These are phyloP conservation scores for Rhagonycha lutea DNA, from an alignment of 2,888 invertebrate species.

Conservation along the genomic window DNA sequence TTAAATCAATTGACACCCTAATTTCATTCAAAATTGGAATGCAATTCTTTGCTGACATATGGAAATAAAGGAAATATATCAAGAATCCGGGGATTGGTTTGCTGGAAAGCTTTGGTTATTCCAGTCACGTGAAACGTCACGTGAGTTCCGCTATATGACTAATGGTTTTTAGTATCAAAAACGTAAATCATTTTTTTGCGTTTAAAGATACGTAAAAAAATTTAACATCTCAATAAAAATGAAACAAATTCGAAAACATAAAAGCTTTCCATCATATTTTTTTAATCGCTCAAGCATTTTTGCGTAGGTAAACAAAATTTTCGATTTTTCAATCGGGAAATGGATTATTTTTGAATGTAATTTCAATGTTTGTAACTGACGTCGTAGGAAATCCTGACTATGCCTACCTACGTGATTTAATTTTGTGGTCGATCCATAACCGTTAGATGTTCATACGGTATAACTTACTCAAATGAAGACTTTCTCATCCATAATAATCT, in stretches of 20 bases:
- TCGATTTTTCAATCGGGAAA: not conserved
- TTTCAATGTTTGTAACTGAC: not conserved
- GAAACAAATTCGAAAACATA: not conserved
- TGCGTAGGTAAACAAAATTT: not conserved
- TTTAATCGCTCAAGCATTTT: not conserved
- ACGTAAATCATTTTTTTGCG: conserved; percentile 28
- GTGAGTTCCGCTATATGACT: conserved; percentile 32
- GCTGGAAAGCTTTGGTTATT: conserved; percentile 17
- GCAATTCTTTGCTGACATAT: conserved; percentile 34
- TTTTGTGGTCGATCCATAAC: conserved; percentile 18
- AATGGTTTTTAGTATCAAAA: conserved; percentile 30
- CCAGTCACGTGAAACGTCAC: conserved; percentile 33
- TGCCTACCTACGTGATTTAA: conserved; percentile 17
- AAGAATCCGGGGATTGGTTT: conserved; percentile 22
- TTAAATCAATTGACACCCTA: conserved; percentile 28
- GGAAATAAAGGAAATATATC: conserved; percentile 35
- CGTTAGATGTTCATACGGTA: conserved; percentile 6
- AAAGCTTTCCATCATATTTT: not conserved
- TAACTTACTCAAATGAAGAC: conserved; percentile 2
- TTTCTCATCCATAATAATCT: not conserved
- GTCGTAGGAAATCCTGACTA: conserved; percentile 8
- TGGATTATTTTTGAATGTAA: not conserved
- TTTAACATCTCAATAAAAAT: not conserved
- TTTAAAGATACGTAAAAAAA: not conserved
- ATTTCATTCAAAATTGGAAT: conserved; percentile 29